Conservation (phyloP, 2,113 vertebrate genomes). For the Vimba vimba region DNA sequence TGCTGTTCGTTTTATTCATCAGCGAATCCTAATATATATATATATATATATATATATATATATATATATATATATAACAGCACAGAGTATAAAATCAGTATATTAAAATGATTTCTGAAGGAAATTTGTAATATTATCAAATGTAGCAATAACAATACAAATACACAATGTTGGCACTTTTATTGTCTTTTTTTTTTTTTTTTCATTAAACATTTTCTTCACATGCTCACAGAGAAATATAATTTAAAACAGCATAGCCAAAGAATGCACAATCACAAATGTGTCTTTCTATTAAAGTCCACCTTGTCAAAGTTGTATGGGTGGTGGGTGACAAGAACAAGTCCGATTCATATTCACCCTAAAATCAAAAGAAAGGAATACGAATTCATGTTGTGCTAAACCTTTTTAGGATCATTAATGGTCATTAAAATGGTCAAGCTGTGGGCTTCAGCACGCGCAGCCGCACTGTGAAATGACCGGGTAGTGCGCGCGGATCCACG, state of each 20-base stretch:
- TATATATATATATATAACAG: too few species aligned
- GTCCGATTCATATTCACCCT: background rate
- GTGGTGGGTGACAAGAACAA: background rate
- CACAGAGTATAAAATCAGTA: too few species aligned
- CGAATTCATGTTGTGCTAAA: background rate
- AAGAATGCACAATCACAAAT: background rate
- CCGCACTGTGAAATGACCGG: conserved; percentile 94
- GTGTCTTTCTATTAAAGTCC: background rate
- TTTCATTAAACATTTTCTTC: background rate
- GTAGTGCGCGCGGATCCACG: conserved; percentile 93
- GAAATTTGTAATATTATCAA: too few species aligned
- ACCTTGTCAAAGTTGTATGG: background rate
- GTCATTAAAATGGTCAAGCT: too few species aligned
- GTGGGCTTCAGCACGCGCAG: conserved; percentile 85
- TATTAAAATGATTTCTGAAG: too few species aligned
- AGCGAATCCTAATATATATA: too few species aligned
- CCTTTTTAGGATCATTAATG: too few species aligned
- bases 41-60: too few species aligned
- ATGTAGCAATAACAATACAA: background rate
- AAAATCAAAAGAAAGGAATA: background rate
- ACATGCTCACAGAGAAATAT: background rate
- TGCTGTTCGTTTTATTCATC: too few species aligned
- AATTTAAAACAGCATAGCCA: background rate
- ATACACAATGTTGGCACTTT: background rate
- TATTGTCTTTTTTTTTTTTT: conserved; percentile 18